These are phyloP conservation scores for fruit fly (Drosophila melanogaster) DNA, from an alignment of 1,140 invertebrate genomes.

Conservation along the genomic window DNA sequence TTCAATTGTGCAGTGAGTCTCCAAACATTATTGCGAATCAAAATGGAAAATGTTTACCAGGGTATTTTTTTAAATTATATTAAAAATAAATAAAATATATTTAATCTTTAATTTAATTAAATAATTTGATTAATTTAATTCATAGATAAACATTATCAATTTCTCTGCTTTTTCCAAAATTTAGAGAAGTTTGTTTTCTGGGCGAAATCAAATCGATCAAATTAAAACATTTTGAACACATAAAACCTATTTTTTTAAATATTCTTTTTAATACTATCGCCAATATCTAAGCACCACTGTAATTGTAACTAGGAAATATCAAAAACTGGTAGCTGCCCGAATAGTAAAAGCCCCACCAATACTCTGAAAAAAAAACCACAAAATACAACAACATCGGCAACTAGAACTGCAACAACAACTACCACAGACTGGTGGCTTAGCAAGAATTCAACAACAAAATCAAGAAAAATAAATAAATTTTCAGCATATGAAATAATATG, in stretches of 20 bases:
- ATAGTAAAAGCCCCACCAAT: conserved; percentile 81
- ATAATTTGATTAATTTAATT: no score
- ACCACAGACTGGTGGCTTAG: conserved; percentile 30
- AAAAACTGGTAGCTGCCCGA: conserved; percentile 81
- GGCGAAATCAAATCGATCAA: no score
- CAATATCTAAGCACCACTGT: conserved; percentile 5
- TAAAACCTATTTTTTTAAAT: not conserved
- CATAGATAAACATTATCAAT: no score
- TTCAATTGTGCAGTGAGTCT: conserved; percentile 30
- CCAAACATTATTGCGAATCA: not conserved
- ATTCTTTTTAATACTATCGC: not conserved
- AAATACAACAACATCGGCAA: conserved; percentile 40
- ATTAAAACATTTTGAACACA: no score
- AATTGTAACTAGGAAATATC: conserved; percentile 75
- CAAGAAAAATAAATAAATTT: conserved; percentile 65
- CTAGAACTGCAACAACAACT: conserved; percentile 54
- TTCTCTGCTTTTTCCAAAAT: no score
- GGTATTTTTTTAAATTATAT: no score
- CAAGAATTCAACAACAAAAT: conserved; percentile 64
- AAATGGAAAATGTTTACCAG: not conserved
- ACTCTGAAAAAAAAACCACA: conserved; percentile 56
- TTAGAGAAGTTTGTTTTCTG: no score
- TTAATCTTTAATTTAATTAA: no score
- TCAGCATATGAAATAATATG: conserved; percentile 81
- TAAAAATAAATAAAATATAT: no score